Conservation (phyloP, 2,888 invertebrate genomes). For the Microctonus hyperodae region DNA sequence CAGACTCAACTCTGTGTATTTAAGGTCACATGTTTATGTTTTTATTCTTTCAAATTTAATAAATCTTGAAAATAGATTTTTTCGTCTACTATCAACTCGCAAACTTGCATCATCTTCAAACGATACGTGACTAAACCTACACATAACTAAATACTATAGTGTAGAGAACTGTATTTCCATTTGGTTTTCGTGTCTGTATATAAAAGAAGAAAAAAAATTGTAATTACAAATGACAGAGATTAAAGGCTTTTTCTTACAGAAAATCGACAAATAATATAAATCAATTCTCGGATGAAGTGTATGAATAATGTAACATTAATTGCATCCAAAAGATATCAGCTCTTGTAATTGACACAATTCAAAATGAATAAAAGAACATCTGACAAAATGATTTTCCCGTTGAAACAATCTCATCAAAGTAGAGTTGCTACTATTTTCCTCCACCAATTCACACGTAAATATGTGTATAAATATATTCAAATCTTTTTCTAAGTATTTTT, state of each 20-base stretch:
- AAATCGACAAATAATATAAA: neutral
- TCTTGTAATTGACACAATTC: too few species aligned
- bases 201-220: constrained; percentile 8
- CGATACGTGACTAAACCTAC: constrained; percentile 38
- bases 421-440: neutral
- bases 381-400: too few species aligned
- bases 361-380: too few species aligned
- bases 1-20: neutral
- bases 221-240: neutral
- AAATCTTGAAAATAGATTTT: constrained; percentile 12
- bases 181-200: neutral
- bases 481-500: neutral
- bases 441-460: neutral
- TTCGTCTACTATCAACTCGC: constrained; percentile 11
- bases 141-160: constrained; percentile 42
- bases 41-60: constrained; percentile 1
- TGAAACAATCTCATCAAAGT: too few species aligned
- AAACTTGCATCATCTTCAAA: constrained; percentile 32
- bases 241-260: neutral
- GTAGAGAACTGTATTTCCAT: constrained; percentile 16
- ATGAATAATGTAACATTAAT: too few species aligned
- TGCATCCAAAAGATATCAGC: too few species aligned
- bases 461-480: too few species aligned
- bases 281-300: neutral
- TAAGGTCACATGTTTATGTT: neutral